Percentiles rank a stretch among this genome's conserved stretches.
phyloP scores from a whole-genome alignment of 2,888 invertebrate genomes.

The Corbicula japonica region DNA sequence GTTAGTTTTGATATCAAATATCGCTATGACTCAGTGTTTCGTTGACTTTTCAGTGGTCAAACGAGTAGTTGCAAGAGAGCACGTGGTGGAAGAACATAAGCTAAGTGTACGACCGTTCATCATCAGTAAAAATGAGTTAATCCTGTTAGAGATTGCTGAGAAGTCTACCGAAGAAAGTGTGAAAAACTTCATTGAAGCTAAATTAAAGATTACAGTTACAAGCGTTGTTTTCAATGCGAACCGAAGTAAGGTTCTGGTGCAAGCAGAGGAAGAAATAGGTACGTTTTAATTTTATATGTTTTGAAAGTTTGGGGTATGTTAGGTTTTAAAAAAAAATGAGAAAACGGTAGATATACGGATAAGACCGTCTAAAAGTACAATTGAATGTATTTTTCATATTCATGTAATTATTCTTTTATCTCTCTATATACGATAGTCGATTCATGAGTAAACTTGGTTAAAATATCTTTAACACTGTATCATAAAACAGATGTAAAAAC shows the following conservation, averaged over 20 bases:
- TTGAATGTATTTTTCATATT: neutral
- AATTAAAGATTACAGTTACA: constrained; percentile 10
- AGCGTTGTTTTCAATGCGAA: constrained; percentile 25
- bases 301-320: neutral
- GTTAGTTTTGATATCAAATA: neutral
- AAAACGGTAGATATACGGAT: no score
- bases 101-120: constrained; percentile 29
- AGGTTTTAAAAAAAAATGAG: no score
- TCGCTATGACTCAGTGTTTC: neutral
- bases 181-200: constrained; percentile 45
- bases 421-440: neutral
- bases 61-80: constrained; percentile 14
- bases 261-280: constrained; percentile 30
- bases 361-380: neutral
- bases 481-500: no score
- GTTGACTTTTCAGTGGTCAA: constrained; percentile 26
- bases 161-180: constrained; percentile 30
- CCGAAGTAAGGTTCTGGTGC: constrained; percentile 40
- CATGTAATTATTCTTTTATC: neutral
- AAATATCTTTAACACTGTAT: no score
- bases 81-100: constrained; percentile 3
- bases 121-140: constrained; percentile 43
- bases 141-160: constrained; percentile 38
- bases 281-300: neutral
- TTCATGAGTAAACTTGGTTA: no score